These are phyloP conservation scores for Serripes groenlandicus DNA, from an alignment of 2,888 invertebrate genomes.

Conservation along the genomic window DNA sequence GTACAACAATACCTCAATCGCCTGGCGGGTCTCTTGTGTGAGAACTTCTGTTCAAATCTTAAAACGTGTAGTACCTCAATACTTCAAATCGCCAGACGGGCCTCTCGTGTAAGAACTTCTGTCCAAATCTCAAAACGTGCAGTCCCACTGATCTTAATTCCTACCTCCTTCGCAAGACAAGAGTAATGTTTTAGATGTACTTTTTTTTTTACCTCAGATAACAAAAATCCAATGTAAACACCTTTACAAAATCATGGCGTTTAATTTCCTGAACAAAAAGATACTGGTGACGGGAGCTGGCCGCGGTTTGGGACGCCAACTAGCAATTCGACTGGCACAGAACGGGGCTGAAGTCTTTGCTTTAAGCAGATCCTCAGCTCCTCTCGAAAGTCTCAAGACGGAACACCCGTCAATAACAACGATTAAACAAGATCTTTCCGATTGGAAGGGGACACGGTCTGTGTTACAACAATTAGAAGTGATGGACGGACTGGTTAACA, in stretches of 20 bases:
- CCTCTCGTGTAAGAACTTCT: too few species aligned
- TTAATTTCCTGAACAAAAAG: constrained; percentile 7
- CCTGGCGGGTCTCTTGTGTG: too few species aligned
- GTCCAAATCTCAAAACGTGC: too few species aligned
- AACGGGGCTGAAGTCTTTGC: constrained; percentile 93
- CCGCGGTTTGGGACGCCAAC: constrained; percentile 93
- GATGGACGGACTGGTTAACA: constrained; percentile 95
- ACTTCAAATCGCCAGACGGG: too few species aligned
- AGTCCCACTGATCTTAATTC: too few species aligned
- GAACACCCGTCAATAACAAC: constrained; percentile 66
- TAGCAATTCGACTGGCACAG: constrained; percentile 90
- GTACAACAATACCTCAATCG: too few species aligned
- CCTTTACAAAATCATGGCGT: constrained; percentile 3
- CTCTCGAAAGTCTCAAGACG: constrained; percentile 89
- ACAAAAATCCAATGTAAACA: too few species aligned
- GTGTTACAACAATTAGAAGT: constrained; percentile 89
- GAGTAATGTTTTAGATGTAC: too few species aligned
- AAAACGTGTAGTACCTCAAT: too few species aligned
- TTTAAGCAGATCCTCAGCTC: constrained; percentile 90
- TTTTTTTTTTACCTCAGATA: too few species aligned
- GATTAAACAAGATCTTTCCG: constrained; percentile 90
- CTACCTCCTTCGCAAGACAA: too few species aligned
- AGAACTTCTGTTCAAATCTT: too few species aligned
- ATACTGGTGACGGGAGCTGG: constrained; percentile 93
- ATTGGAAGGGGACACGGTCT: constrained; percentile 92